Conservation (phyloP, 2,888 invertebrate species). For the Petrolisthes cinctipes region DNA sequence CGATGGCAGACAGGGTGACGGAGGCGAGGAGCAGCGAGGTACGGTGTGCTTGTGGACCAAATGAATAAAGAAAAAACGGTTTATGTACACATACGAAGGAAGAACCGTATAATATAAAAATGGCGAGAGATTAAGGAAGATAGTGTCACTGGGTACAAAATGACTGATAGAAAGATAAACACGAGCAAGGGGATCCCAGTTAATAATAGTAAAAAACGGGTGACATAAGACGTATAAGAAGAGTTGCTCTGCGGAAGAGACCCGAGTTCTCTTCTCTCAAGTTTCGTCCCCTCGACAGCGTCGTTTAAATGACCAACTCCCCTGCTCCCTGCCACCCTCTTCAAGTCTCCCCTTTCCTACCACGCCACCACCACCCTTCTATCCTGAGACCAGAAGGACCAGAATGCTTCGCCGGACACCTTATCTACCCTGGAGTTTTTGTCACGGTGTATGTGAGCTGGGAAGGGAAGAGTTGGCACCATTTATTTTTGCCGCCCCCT, state of each 20-base stretch:
- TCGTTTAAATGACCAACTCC: constrained; percentile 40
- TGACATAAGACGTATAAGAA: background rate
- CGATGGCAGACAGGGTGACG: background rate
- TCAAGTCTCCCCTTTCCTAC: background rate
- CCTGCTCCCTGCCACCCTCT: constrained; percentile 17
- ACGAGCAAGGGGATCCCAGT: background rate
- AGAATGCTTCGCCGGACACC: constrained; percentile 2
- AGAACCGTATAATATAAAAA: background rate
- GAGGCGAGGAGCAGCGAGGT: background rate
- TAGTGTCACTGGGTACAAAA: background rate
- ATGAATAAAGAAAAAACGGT: background rate
- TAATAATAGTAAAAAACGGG: background rate
- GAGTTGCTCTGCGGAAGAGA: constrained; percentile 8
- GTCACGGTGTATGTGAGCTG: constrained; percentile 44
- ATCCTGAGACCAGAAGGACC: constrained; percentile 8
- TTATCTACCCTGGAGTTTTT: constrained; percentile 26
- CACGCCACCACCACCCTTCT: constrained; percentile 9
- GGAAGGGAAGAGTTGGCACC: constrained; percentile 30
- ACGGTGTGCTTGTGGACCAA: background rate
- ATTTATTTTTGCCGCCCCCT: constrained; percentile 34
- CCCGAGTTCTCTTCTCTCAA: constrained; percentile 29
- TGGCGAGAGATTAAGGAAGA: background rate
- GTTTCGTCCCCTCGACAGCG: constrained; percentile 22
- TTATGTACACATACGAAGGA: background rate
- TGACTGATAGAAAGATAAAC: background rate